These are phyloP conservation scores for Cantharis rufa DNA, from an alignment of 2,888 invertebrate genomes.

Conservation along the genomic window DNA sequence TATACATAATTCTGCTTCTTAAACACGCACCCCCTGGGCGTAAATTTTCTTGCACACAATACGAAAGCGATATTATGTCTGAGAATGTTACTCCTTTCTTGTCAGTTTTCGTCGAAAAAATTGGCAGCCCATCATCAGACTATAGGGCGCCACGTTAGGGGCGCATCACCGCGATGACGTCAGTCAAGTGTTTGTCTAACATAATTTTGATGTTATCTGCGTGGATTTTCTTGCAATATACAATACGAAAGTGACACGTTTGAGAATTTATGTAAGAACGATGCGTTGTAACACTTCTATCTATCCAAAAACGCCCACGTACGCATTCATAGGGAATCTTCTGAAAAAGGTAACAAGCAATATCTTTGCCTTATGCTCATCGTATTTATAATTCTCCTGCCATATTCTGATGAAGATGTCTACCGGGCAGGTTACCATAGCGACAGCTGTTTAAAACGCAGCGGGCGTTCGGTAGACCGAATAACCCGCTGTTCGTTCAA, in stretches of 20 bases:
- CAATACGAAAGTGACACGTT: background rate
- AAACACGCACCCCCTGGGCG: too few species aligned
- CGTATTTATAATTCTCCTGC: slow-evolving; percentile 52
- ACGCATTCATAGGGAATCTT: slow-evolving; percentile 40
- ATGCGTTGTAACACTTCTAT: slow-evolving; percentile 21
- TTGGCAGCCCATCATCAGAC: too few species aligned
- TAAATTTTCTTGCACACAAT: too few species aligned
- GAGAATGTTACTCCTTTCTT: too few species aligned
- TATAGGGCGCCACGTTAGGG: background rate
- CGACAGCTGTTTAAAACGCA: slow-evolving; percentile 53
- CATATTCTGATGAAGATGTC: slow-evolving; percentile 54
- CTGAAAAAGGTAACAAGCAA: slow-evolving; percentile 47
- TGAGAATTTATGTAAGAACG: background rate
- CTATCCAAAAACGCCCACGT: slow-evolving; percentile 35
- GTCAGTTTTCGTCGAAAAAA: too few species aligned
- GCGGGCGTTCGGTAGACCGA: slow-evolving; percentile 49
- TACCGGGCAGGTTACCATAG: slow-evolving; percentile 51
- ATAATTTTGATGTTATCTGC: background rate
- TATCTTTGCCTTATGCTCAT: slow-evolving; percentile 49
- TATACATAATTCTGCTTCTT: too few species aligned
- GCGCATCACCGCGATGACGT: background rate
- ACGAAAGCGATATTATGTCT: too few species aligned
- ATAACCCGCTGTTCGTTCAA: slow-evolving; percentile 42
- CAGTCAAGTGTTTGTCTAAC: background rate
- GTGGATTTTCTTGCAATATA: background rate